Base-by-base conservation (phyloP, 2,888 invertebrate species). In the Tetheella fluctuosa region DNA sequence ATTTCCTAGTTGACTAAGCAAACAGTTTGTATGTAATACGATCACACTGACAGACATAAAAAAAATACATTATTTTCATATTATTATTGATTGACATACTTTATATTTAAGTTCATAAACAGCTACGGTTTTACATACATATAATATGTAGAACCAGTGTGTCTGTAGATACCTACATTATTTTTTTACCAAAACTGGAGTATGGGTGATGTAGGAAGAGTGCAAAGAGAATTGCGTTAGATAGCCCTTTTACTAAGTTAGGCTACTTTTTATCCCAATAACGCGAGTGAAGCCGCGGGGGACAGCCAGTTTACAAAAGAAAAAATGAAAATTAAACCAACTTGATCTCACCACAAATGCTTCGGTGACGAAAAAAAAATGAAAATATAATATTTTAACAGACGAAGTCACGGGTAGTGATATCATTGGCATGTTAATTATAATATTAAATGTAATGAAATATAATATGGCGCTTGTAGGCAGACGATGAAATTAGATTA, bases 401-500 rank as follows among this genome's bases (percentile, higher is more conserved):
- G 39, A 39, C n/a, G n/a, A 39, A 39, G 48, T 48, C 48, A n/a
- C 48, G 20, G 10, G 10, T 10, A 48, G 10, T 1, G 20, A 20
- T 48, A 3, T 48, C n/a, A 48, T n/a, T n/a, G 39, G 39, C 6
- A 39, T 39, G 39, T 39, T 20, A 48, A 20, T 20, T 20, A 48
- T n/a, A 20, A 48, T 48, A 20, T 48, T 48, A 48, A 48, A 15
- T 5, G 15, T n/a, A 17, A 12, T 48, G 48, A 48, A 48, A 48
- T 48, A 48, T 20, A 20, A 48, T 48, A 48, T 48, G 48, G 48
- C 48, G 48, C 48, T 48, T 48, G 20, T 20, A 48, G 20, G 48
- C 20, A 7, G 17, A 10, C 48, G 20, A 1, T 17, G 48, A 48
- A 48, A 48, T 48, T 20, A 48, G 48, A 48, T 10, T 8, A 30